These are phyloP conservation scores for Sarcophaga peregrina DNA, from an alignment of 1,140 invertebrate genomes.

Conservation along the genomic window DNA sequence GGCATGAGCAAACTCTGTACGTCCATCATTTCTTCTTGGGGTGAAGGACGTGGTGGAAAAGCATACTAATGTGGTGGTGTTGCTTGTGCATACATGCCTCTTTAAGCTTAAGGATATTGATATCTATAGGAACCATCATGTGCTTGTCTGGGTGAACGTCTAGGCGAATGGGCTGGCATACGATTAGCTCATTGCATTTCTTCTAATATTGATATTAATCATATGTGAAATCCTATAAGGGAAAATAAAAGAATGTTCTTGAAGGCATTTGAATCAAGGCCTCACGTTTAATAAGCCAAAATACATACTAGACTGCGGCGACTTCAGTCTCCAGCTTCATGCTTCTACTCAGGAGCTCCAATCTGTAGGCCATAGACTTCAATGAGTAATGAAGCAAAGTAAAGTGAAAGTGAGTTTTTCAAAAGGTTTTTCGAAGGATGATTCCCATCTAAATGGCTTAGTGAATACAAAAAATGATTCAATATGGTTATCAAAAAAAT, in stretches of 20 bases:
- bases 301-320: no score
- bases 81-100: constrained; percentile 54
- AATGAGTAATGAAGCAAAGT: no score
- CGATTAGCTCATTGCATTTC: constrained; percentile 83
- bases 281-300: no score
- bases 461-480: no score
- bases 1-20: constrained; percentile 63
- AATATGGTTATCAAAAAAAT: no score
- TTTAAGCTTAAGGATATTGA: constrained; percentile 58
- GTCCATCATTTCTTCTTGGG: constrained; percentile 67
- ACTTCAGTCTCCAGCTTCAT: no score
- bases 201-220: constrained; percentile 94
- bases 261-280: no score
- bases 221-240: constrained; percentile 94
- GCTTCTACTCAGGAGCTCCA: no score
- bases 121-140: constrained; percentile 61
- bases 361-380: no score
- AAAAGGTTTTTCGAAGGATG: no score
- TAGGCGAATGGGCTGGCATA: constrained; percentile 80
- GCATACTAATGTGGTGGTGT: constrained; percentile 61
- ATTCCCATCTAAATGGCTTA: no score
- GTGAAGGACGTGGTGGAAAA: constrained; percentile 64
- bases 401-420: no score
- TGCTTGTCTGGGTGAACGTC: constrained; percentile 68
- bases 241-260: constrained; percentile 43